Percentiles rank a stretch among this genome's conserved stretches.
Conservation (phyloP, 2,888 invertebrate genomes). For the Leucophenga maculata region DNA sequence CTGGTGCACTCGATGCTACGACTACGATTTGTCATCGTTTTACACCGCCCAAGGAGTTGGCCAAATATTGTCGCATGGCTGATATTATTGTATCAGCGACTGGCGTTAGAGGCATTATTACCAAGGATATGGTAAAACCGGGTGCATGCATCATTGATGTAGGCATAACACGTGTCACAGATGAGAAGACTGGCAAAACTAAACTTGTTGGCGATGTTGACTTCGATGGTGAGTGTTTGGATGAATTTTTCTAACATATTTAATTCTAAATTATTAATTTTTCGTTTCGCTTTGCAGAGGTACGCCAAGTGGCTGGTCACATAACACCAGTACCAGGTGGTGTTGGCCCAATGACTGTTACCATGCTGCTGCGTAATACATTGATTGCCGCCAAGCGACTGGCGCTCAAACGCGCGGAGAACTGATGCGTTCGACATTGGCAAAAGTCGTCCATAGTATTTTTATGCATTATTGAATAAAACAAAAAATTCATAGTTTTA, state of each 20-base stretch:
- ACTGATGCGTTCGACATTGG: background rate
- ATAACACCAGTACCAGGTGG: slow-evolving; percentile 94
- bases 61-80: slow-evolving; percentile 75
- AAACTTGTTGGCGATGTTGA: slow-evolving; percentile 92
- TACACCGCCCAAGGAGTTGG: slow-evolving; percentile 85
- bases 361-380: slow-evolving; percentile 94
- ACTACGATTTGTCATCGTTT: slow-evolving; percentile 91
- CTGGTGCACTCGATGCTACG: slow-evolving; percentile 86
- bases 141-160: slow-evolving; percentile 93
- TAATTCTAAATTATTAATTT: background rate
- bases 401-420: slow-evolving; percentile 34
- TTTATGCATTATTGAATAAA: slow-evolving; percentile 18
- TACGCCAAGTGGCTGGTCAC: slow-evolving; percentile 84
- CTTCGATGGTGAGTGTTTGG: slow-evolving; percentile 78
- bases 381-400: slow-evolving; percentile 80
- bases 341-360: slow-evolving; percentile 94
- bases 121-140: slow-evolving; percentile 88
- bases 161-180: slow-evolving; percentile 83
- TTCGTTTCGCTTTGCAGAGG: slow-evolving; percentile 74
- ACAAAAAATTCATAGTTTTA: no score
- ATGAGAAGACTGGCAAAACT: slow-evolving; percentile 77
- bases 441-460: slow-evolving; percentile 39
- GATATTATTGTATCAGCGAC: slow-evolving; percentile 72
- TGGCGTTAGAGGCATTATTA: slow-evolving; percentile 83
- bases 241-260: no score